Evolutionary conservation across 2,113 vertebrate species (phyloP), one percentile per base, ranked within the genome.

Genomic region (Madoqua kirkii): DNA sequence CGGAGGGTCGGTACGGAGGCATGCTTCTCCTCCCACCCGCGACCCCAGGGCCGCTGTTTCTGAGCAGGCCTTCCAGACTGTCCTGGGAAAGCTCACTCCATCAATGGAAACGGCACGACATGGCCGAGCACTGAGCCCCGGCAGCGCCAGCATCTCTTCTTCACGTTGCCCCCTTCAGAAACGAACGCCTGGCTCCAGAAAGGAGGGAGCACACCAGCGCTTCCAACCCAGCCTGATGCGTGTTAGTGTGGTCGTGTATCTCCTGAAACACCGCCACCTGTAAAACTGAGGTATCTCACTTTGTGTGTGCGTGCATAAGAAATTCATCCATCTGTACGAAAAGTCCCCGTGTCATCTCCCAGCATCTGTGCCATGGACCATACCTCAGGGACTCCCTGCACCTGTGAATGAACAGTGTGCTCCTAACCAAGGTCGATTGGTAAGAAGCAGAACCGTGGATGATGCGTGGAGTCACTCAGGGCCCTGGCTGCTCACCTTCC

Each of bases 101-200:
- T 97, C 95, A 97, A 89, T 91, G 82, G 88, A 95, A 62, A 92
- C 71, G 97, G 95, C 78, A 92, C 94, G 85, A 92, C 27, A 43
- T 62, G 90, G 97, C 93, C 98, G 96, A 89, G 97, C 54, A 14
- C 74, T 89, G 89, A 97, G 89, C 87, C 79, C 89, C 79, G 45
- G 78, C 50, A 79, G 94, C 71, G 76, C 89, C 90, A 95, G 78
- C 40, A 91, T 97, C 97, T 89, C 94, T 96, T 89, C 79, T 97
- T 96, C 60, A 91, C 93, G 95, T 93, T 96, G 95, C 98, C 93
- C 96, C 71, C 93, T 96, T 98, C 96, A 96, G 93, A 89, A 67
- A 97, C 48, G 87, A 97, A 94, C 67, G 84, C 62, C 57, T 95
- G 95, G 82, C 71, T 96, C 60, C 55, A 45, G 90, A 95, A 92